These are phyloP conservation scores for Lochmaea capreae DNA, from an alignment of 2,888 invertebrate genomes.

Conservation along the genomic window DNA sequence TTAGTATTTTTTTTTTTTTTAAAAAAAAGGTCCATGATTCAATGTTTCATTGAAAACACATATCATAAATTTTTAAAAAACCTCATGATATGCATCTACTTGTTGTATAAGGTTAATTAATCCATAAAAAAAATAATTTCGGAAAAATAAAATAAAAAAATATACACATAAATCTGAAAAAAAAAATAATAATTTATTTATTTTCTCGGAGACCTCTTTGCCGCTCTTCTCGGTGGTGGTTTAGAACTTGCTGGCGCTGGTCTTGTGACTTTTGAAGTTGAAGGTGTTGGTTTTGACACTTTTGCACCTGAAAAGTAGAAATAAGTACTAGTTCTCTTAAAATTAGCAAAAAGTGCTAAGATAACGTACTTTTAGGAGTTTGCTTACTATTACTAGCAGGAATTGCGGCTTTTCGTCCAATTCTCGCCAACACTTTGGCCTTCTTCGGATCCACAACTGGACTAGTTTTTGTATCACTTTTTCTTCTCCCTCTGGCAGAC, in stretches of 20 bases:
- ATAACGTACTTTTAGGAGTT: slow-evolving; percentile 25
- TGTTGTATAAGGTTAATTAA: slow-evolving; percentile 37
- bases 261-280: slow-evolving; percentile 46
- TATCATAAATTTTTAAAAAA: slow-evolving; percentile 45
- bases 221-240: slow-evolving; percentile 37
- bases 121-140: slow-evolving; percentile 36
- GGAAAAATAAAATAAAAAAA: slow-evolving; percentile 48
- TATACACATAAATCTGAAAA: slow-evolving; percentile 50
- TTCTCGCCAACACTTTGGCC: slow-evolving; percentile 63
- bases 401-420: slow-evolving; percentile 58
- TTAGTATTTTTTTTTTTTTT: slow-evolving; percentile 9
- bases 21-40: slow-evolving; percentile 25
- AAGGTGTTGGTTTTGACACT: slow-evolving; percentile 38
- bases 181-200: slow-evolving; percentile 42
- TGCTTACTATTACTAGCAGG: slow-evolving; percentile 38
- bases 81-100: slow-evolving; percentile 43
- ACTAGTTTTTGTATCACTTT: slow-evolving; percentile 49
- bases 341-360: too few relatives aligned
- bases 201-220: slow-evolving; percentile 50
- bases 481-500: slow-evolving; percentile 57
- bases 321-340: not conserved
- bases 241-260: slow-evolving; percentile 32
- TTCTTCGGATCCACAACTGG: slow-evolving; percentile 64
- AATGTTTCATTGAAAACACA: slow-evolving; percentile 34
- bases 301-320: slow-evolving; percentile 39